Conservation (phyloP, 1,140 invertebrate genomes). For the Stegodyphus dumicola region DNA sequence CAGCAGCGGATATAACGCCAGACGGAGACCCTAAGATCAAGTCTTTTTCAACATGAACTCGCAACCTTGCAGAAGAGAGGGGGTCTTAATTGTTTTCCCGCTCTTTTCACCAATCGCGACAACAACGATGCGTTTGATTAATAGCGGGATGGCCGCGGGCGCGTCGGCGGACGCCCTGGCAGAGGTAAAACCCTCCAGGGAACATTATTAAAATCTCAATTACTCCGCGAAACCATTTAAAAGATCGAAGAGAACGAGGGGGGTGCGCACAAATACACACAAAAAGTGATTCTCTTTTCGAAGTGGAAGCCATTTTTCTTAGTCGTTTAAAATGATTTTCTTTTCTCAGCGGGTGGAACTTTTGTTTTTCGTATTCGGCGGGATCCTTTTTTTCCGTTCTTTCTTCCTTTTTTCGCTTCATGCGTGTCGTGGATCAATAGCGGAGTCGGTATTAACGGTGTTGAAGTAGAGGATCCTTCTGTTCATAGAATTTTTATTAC, state of each 20-base stretch:
- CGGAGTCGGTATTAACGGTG: too few species aligned
- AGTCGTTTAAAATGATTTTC: slow-evolving; percentile 31
- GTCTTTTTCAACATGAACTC: too few species aligned
- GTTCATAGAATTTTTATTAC: too few species aligned
- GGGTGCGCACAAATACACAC: background rate
- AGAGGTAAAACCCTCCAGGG: background rate
- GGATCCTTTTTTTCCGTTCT: slow-evolving; percentile 1
- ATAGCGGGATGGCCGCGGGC: background rate
- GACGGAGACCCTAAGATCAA: too few species aligned
- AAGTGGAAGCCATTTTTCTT: slow-evolving; percentile 17
- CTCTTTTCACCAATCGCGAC: background rate
- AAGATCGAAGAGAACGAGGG: background rate
- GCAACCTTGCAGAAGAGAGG: too few species aligned
- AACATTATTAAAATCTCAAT: slow-evolving; percentile 46
- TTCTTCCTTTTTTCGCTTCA: background rate
- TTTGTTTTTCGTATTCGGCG: background rate
- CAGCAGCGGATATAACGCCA: too few species aligned
- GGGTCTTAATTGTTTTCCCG: slow-evolving; percentile 16
- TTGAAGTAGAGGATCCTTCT: too few species aligned
- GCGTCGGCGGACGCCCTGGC: background rate
- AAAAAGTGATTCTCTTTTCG: background rate
- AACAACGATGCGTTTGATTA: background rate
- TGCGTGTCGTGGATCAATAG: background rate
- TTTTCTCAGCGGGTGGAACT: background rate
- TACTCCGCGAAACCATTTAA: slow-evolving; percentile 50